phyloP scores from a whole-genome alignment of 2,888 invertebrate genomes.

The Eucriotettix oculatus region DNA sequence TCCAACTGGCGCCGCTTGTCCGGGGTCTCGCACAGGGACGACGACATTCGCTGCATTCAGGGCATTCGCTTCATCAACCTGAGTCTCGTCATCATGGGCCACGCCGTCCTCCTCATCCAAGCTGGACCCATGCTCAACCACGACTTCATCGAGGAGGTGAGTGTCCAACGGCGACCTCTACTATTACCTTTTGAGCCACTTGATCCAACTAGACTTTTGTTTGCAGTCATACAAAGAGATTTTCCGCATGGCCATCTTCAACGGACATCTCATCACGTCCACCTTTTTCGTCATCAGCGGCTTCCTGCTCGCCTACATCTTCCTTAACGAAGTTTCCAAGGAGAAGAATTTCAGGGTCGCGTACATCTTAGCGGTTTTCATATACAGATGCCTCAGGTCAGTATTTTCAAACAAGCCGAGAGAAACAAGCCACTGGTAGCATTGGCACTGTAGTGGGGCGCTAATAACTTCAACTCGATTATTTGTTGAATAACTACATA shows the following conservation, averaged over 20 bases:
- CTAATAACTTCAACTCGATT: no score
- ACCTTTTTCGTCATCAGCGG: slow-evolving; percentile 3
- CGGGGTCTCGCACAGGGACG: not conserved
- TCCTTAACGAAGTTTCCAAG: not conserved
- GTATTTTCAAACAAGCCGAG: not conserved
- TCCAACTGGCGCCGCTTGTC: not conserved
- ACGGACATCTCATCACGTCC: not conserved
- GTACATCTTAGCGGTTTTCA: not conserved
- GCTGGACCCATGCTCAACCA: not conserved
- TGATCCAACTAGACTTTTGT: no score
- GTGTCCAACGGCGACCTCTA: no score
- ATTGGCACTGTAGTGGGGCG: no score
- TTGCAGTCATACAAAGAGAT: not conserved
- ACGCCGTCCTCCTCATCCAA: not conserved
- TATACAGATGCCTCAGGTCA: slow-evolving; percentile 1
- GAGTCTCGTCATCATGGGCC: not conserved
- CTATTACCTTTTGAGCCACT: no score
- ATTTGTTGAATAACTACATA: no score
- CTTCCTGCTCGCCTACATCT: not conserved
- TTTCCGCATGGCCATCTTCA: not conserved
- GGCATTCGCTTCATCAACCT: not conserved
- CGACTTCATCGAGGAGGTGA: not conserved
- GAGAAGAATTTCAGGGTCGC: not conserved
- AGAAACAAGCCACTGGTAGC: not conserved
- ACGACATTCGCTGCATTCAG: not conserved